These are phyloP conservation scores for Hoplias malabaricus DNA, from an alignment of 2,113 vertebrate genomes.

Conservation along the genomic window DNA sequence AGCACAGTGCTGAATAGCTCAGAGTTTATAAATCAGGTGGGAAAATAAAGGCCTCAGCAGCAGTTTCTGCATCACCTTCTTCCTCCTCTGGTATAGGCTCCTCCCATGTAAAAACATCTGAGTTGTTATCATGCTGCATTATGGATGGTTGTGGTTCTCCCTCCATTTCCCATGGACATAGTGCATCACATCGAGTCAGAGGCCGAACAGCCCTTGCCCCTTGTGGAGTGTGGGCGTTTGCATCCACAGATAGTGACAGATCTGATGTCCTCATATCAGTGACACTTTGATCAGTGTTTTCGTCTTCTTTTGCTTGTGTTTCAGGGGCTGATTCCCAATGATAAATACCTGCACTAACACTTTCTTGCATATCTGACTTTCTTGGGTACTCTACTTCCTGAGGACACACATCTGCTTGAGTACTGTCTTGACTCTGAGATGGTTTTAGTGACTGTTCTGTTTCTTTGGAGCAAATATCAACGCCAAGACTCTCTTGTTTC, in stretches of 20 bases:
- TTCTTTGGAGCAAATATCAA: conserved; percentile 44
- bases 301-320: neutral
- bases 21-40: conserved; percentile 65
- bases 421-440: conserved; percentile 8
- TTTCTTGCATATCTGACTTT: conserved; percentile 17
- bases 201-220: conserved; percentile 56
- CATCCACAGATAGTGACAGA: conserved; percentile 13
- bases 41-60: conserved; percentile 74
- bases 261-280: neutral
- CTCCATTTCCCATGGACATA: conserved; percentile 70
- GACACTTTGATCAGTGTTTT: neutral
- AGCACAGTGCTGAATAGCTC: conserved; percentile 30
- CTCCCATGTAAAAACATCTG: conserved; percentile 73
- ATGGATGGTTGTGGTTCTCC: conserved; percentile 58
- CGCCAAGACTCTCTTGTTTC: neutral
- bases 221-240: conserved; percentile 37
- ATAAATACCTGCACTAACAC: neutral
- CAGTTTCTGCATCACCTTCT: conserved; percentile 73
- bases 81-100: conserved; percentile 74
- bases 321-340: neutral
- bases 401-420: neutral
- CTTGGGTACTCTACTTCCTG: conserved; percentile 2
- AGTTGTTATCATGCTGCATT: conserved; percentile 58
- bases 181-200: conserved; percentile 65
- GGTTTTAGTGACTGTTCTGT: conserved; percentile 14